A percentile compares a stretch with the other conserved stretches of the same genome.
These are phyloP conservation scores for Xenopus tropicalis DNA, from an alignment of 2,113 vertebrate genomes.

Conservation along the genomic window UCB_Xtro_10.0 CM004443.2:50864001-50864500, in stretches of 20 bases:
- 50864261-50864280: not conserved
- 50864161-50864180: conserved; percentile 76
- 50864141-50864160: conserved; percentile 64
- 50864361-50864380: conserved; percentile 64
- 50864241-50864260: not conserved
- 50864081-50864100: conserved; percentile 9
- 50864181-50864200: conserved; percentile 75
- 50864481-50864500: too few species aligned
- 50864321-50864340: conserved; percentile 88
- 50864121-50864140: conserved; percentile 48
- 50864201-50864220: conserved; percentile 27
- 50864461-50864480: too few species aligned
- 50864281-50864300: not conserved
- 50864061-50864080: conserved; percentile 34
- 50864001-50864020: conserved; percentile 25
- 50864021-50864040: too few species aligned
- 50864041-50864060: conserved; percentile 1
- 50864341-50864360: conserved; percentile 87
- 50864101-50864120: conserved; percentile 33
- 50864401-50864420: too few species aligned
- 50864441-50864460: too few species aligned
- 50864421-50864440: too few species aligned
- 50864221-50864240: not conserved
- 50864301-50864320: conserved; percentile 66
- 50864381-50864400: too few species aligned